Percentiles rank a stretch among this genome's conserved stretches.
These are phyloP conservation scores for Bombus breviceps DNA, from an alignment of 1,140 invertebrate species.

Conservation along the genomic window DNA sequence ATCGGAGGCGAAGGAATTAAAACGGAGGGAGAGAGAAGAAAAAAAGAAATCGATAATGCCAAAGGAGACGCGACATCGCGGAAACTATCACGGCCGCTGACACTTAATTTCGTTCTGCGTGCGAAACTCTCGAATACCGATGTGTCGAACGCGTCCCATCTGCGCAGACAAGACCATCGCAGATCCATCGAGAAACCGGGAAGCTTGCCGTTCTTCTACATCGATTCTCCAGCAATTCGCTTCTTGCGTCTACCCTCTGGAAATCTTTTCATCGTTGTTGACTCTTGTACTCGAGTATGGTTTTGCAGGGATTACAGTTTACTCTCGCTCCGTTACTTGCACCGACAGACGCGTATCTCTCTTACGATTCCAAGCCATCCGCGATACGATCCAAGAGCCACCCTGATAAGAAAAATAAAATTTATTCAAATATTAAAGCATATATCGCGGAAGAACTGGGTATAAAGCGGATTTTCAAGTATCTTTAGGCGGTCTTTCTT, in stretches of 20 bases:
- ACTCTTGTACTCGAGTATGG: conserved; percentile 12
- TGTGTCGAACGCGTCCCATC: neutral
- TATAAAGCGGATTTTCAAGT: neutral
- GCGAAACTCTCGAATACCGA: conserved; percentile 7
- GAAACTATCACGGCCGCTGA: conserved; percentile 6
- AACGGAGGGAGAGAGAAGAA: neutral
- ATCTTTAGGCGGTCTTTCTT: neutral
- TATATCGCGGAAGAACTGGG: no score
- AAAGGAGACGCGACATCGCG: neutral
- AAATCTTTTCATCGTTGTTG: conserved; percentile 38
- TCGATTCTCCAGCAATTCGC: conserved; percentile 13
- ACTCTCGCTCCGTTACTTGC: neutral
- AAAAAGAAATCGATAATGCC: no score
- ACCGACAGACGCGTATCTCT: neutral
- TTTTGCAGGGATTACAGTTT: conserved; percentile 10
- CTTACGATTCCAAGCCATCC: neutral
- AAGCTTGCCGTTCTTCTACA: neutral
- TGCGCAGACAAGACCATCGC: no score
- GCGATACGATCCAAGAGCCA: no score
- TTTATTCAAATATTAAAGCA: neutral
- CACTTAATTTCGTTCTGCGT: conserved; percentile 30
- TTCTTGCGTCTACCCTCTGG: conserved; percentile 19
- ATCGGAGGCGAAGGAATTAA: no score
- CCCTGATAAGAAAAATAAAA: neutral
- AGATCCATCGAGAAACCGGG: conserved; percentile 6